Evolutionary conservation across 2,113 vertebrate genomes (phyloP).

Genomic region (Orientallactaga bullata): DNA sequence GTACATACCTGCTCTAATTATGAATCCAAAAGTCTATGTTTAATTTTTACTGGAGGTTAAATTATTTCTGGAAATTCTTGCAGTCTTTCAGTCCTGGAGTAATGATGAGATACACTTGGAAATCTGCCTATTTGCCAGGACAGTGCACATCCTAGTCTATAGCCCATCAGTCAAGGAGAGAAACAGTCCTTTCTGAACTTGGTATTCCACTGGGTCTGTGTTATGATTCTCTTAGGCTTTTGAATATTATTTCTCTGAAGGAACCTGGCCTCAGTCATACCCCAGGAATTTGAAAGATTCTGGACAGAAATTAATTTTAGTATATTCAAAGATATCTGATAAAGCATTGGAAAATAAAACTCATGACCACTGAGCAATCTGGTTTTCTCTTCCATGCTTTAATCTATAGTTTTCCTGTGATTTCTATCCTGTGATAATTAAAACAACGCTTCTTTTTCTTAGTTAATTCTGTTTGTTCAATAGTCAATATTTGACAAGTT

Average conservation of each 20-base stretch:
- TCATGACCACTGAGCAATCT: background rate
- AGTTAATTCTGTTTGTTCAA: background rate
- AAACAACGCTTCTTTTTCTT: background rate
- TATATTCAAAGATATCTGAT: background rate
- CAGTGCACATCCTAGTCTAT: too few relatives aligned
- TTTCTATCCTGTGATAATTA: constrained; percentile 9
- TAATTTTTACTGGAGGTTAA: background rate
- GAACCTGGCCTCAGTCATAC: background rate
- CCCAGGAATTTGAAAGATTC: background rate
- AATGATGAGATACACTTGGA: background rate
- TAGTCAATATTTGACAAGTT: background rate
- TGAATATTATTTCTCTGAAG: background rate
- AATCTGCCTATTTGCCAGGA: background rate
- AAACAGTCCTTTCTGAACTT: background rate
- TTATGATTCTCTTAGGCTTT: background rate
- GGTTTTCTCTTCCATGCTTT: background rate
- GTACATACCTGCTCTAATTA: background rate
- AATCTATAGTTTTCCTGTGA: background rate
- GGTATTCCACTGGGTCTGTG: background rate
- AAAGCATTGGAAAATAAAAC: background rate
- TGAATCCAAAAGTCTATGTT: background rate
- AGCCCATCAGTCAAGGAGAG: background rate
- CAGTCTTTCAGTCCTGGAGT: background rate
- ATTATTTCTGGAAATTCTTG: background rate
- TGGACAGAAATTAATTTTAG: constrained; percentile 2